Base-by-base conservation (phyloP, 2,113 vertebrate genomes). In the Tachuris rubrigastra region DNA sequence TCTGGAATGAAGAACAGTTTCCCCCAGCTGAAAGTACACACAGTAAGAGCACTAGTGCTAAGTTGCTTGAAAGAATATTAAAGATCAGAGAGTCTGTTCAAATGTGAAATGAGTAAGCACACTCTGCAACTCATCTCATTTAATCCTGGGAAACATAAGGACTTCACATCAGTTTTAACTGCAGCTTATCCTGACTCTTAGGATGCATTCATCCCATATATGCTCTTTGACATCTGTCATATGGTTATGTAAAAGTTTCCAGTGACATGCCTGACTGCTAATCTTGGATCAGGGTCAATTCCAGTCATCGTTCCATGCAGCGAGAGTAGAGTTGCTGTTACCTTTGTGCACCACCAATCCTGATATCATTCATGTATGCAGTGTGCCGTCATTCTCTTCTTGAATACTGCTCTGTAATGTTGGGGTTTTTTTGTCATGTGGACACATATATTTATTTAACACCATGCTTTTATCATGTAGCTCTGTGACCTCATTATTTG, bases 201-300 rank as follows among this genome's bases (percentile, higher is more conserved):
- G 85, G 39, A 21, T 83, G 19, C 41, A 35, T 58, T 91, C 85
- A 88, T 80, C 72, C 87, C 20, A 0, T 66, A 59, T 42, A 80
- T 72, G 59, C 63, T 93, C 67, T 80, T 80, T 93, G 81, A 83
- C 82, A 90, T 93, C 82, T 96, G 92, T 85, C 73, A 63, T 65
- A 69, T 3, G 10, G 71, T 89, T 85, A 87, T 78, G 75, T 88
- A 93, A 83, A 93, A 86, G 82, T 88, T 96, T 74, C 82, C 4
- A 0, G 16, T 49, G 83, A 52, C 75, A 85, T 19, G 72, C 84
- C 66, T 83, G 60, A 14, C 74, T 93, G 71, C 78, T 93, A 83
- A 87, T 93, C 82, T 85, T 77, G 74, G 59, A 77, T 85, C 74
- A 47, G 49, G 89, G 78, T 82, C 81, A 83, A 10, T 85, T 96